Percentiles rank a stretch among this genome's conserved stretches.
phyloP scores from a whole-genome alignment of 2,113 vertebrate species.

The Conger conger region DNA sequence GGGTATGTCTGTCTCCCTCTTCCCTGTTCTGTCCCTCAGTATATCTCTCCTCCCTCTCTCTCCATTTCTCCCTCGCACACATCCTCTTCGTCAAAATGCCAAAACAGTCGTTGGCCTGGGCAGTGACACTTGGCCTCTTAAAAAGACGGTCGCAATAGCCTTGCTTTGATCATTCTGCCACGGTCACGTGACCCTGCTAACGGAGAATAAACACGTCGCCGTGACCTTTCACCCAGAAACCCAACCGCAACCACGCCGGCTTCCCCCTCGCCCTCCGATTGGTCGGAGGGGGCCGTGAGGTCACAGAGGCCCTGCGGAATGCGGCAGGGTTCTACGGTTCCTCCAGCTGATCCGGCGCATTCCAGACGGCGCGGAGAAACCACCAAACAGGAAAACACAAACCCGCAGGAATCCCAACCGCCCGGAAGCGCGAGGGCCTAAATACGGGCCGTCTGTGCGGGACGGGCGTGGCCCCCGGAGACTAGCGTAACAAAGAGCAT shows the following conservation, averaged over 20 bases:
- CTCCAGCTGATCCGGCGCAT: not conserved
- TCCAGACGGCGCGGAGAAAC: not conserved
- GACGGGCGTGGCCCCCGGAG: not conserved
- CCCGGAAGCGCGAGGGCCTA: not conserved
- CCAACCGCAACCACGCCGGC: not conserved
- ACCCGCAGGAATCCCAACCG: not conserved
- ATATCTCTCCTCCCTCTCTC: not conserved
- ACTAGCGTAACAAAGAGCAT: not conserved
- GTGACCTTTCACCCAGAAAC: not conserved
- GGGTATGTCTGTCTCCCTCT: no score
- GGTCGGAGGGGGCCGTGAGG: not conserved
- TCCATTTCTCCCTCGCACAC: not conserved
- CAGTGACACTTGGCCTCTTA: constrained; percentile 18
- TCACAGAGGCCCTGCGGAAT: not conserved
- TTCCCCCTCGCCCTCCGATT: not conserved
- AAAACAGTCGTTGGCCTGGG: constrained; percentile 13
- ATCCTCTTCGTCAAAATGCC: not conserved
- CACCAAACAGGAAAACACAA: constrained; percentile 2
- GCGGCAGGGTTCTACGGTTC: not conserved
- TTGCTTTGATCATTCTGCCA: not conserved
- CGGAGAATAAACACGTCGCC: not conserved
- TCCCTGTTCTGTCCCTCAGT: no score
- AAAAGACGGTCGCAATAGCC: not conserved
- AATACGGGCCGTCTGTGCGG: not conserved
- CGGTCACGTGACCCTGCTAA: not conserved